Evolutionary conservation across 2,797 vertebrate genomes (phyloP).

Genomic region (Siniperca undulata): DNA sequence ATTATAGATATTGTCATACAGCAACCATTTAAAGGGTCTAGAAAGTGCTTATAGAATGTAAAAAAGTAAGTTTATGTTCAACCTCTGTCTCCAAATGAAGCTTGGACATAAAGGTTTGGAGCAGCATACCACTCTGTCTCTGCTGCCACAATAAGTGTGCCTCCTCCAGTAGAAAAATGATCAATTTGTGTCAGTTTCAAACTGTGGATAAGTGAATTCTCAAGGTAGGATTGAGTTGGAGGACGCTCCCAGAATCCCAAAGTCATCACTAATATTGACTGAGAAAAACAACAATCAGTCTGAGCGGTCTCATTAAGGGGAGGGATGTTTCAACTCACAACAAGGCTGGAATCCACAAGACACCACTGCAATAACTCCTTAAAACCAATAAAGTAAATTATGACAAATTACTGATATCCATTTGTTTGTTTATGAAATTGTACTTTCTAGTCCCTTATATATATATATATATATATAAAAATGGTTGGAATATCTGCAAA

Average conservation of each 20-base stretch:
- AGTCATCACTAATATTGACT: constrained; percentile 70
- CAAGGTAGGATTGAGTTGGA: constrained; percentile 50
- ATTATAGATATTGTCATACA: constrained; percentile 18
- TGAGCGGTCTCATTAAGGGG: constrained; percentile 52
- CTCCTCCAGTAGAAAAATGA: constrained; percentile 43
- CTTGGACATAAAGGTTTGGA: constrained; percentile 31
- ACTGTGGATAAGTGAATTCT: constrained; percentile 56
- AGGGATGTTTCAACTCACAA: constrained; percentile 43
- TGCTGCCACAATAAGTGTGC: constrained; percentile 23
- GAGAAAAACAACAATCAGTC: constrained; percentile 60
- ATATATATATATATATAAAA: constrained; percentile 50
- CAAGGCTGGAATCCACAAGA: constrained; percentile 38
- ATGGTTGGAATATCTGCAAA: constrained; percentile 29
- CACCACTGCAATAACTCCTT: constrained; percentile 34
- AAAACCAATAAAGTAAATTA: constrained; percentile 44
- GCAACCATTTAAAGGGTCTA: constrained; percentile 42
- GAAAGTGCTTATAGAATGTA: constrained; percentile 43
- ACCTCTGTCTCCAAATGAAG: constrained; percentile 25
- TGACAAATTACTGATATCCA: constrained; percentile 37
- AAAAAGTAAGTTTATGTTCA: constrained; percentile 9
- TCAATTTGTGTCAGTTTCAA: constrained; percentile 59
- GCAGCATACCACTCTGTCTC: constrained; percentile 14
- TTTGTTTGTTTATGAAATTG: constrained; percentile 49
- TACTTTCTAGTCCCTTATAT: constrained; percentile 62
- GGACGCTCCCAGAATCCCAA: constrained; percentile 61